Evolutionary conservation across 2,113 vertebrate genomes (phyloP).

Genomic region (Megalops atlanticus): DNA sequence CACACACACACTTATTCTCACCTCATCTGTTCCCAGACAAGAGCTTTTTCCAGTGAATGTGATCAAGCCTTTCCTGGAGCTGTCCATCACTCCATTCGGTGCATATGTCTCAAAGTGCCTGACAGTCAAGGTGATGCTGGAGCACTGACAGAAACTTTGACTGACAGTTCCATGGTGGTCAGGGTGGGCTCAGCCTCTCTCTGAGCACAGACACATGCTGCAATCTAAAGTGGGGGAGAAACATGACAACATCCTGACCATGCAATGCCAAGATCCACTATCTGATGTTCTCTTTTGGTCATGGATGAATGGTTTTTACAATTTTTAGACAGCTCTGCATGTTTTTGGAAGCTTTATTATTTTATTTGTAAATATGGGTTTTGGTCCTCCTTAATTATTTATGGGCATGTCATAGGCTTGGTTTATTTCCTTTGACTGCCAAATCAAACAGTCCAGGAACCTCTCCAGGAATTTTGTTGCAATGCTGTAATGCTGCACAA

Average conservation of each 20-base stretch:
- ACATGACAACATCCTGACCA: neutral
- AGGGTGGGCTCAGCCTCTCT: neutral
- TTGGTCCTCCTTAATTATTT: slow-evolving; percentile 36
- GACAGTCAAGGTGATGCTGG: neutral
- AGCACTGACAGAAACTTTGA: neutral
- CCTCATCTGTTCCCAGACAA: neutral
- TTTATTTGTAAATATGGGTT: slow-evolving; percentile 32
- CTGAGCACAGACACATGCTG: neutral
- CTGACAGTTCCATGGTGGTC: neutral
- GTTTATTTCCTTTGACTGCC: slow-evolving; percentile 30
- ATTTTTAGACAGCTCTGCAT: neutral
- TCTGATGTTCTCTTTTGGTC: neutral
- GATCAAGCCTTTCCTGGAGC: neutral
- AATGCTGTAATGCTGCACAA: slow-evolving; percentile 47
- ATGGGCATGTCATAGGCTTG: slow-evolving; percentile 35
- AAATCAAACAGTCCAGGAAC: slow-evolving; percentile 51
- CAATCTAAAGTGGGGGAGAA: neutral
- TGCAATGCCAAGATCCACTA: neutral
- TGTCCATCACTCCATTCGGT: neutral
- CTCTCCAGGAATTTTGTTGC: slow-evolving; percentile 24
- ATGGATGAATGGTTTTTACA: too few species aligned
- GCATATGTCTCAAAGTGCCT: neutral
- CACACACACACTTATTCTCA: neutral
- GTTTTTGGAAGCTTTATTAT: neutral
- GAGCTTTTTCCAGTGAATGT: neutral